Conservation (phyloP, 2,888 invertebrate genomes). For the Cremastobaeus sp. region DNA sequence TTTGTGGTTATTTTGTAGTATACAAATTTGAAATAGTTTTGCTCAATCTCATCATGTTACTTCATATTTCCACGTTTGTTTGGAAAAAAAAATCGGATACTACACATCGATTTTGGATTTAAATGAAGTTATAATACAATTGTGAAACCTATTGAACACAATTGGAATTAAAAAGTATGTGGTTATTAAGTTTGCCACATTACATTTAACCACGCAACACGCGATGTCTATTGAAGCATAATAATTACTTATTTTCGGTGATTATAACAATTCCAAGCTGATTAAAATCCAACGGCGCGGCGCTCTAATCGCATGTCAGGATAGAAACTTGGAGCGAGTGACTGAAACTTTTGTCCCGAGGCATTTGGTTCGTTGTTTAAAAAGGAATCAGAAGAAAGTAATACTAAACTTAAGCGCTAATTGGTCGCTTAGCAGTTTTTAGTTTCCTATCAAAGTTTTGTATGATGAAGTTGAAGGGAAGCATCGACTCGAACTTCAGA, state of each 20-base stretch:
- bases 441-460: background rate
- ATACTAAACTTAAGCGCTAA: conserved; percentile 28
- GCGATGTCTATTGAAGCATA: conserved; percentile 45
- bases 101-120: no score
- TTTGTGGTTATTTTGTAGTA: no score
- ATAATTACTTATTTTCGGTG: conserved; percentile 54
- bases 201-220: conserved; percentile 51
- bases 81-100: no score
- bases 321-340: conserved; percentile 43
- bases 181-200: conserved; percentile 48
- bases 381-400: conserved; percentile 25
- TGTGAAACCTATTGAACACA: no score
- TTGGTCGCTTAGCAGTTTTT: conserved; percentile 24
- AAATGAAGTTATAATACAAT: no score
- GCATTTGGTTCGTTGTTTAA: conserved; percentile 29
- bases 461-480: conserved; percentile 2
- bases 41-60: no score
- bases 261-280: conserved; percentile 47
- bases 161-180: conserved; percentile 41
- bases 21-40: no score
- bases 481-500: no score
- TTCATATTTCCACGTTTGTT: no score
- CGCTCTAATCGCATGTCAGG: conserved; percentile 44
- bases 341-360: conserved; percentile 35
- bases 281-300: conserved; percentile 42